phyloP scores from a whole-genome alignment of 2,888 invertebrate genomes.

The Oscheius sp. region DNA sequence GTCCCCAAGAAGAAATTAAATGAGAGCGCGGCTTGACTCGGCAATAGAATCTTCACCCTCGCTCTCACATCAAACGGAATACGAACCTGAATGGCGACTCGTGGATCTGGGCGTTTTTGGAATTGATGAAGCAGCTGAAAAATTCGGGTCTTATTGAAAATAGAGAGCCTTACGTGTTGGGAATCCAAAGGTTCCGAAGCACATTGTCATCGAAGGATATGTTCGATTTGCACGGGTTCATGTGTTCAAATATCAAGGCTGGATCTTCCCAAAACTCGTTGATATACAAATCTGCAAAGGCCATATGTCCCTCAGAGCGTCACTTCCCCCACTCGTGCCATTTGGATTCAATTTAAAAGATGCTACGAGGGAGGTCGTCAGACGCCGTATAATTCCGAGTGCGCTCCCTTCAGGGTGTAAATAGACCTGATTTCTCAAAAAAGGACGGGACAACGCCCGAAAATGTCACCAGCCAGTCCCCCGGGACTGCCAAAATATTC shows the following conservation, averaged over 20 bases:
- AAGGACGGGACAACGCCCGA: not conserved
- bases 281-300: constrained; percentile 70
- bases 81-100: constrained; percentile 69
- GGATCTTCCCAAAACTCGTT: constrained; percentile 74
- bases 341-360: constrained; percentile 20
- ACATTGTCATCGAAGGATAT: constrained; percentile 73
- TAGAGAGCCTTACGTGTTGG: constrained; percentile 56
- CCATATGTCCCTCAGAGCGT: not conserved
- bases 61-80: not conserved
- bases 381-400: constrained; percentile 7
- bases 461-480: constrained; percentile 4
- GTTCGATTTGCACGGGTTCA: constrained; percentile 73
- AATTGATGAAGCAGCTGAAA: constrained; percentile 66
- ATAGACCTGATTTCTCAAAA: constrained; percentile 2
- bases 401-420: constrained; percentile 2
- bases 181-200: constrained; percentile 71
- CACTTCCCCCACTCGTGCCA: not conserved
- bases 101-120: constrained; percentile 72
- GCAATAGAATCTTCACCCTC: constrained; percentile 13
- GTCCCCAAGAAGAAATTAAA: not conserved
- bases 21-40: constrained; percentile 15
- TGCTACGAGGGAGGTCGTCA: constrained; percentile 3
- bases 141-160: not conserved
- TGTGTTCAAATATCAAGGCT: constrained; percentile 68
- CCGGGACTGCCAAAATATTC: constrained; percentile 13